Conservation (phyloP, 2,888 invertebrate genomes). For the Acanthosoma haemorrhoidale region DNA sequence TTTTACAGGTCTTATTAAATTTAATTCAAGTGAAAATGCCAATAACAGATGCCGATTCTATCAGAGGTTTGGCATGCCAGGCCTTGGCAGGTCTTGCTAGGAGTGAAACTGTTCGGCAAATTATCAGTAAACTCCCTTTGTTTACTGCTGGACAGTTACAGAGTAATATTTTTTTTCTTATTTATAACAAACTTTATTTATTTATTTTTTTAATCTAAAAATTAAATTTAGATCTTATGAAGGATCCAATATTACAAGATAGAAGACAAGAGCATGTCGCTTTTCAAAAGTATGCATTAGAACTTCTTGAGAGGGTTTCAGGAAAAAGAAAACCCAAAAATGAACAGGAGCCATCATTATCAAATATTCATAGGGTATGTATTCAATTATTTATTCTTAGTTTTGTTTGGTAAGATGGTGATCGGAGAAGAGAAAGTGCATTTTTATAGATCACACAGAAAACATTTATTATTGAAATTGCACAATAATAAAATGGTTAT, state of each 20-base stretch:
- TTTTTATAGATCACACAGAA: too few species aligned
- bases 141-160: conserved; percentile 91
- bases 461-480: too few species aligned
- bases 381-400: not conserved
- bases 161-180: conserved; percentile 50
- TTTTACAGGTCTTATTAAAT: conserved; percentile 66
- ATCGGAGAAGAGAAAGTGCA: too few species aligned
- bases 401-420: too few species aligned
- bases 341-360: conserved; percentile 78
- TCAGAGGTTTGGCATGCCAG: conserved; percentile 87
- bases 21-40: conserved; percentile 88
- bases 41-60: conserved; percentile 92
- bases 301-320: conserved; percentile 81
- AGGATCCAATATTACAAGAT: conserved; percentile 94
- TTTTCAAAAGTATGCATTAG: conserved; percentile 90
- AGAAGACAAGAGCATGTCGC: conserved; percentile 90
- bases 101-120: conserved; percentile 89
- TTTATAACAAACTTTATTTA: not conserved
- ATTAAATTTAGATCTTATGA: conserved; percentile 68
- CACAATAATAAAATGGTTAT: too few species aligned
- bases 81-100: conserved; percentile 89
- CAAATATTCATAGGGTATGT: conserved; percentile 78
- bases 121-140: conserved; percentile 89
- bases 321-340: conserved; percentile 81
- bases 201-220: not conserved